Percentiles rank a stretch among this genome's conserved stretches.
phyloP scores from a whole-genome alignment of 2,797 vertebrate species.

The Salarias fasciatus region DNA sequence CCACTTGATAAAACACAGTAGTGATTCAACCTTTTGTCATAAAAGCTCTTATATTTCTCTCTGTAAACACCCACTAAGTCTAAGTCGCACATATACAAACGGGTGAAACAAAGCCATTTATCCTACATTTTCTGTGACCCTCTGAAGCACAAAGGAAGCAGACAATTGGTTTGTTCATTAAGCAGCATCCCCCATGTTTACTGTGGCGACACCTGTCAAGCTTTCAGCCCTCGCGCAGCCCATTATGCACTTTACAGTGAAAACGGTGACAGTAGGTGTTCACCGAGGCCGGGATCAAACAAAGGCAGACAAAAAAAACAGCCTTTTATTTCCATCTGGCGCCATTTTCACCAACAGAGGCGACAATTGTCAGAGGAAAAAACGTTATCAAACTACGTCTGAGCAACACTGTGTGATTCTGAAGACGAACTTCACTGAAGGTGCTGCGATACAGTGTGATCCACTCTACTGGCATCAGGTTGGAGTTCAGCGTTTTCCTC shows the following conservation, averaged over 20 bases:
- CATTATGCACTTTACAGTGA: background rate
- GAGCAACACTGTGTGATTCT: too few relatives aligned
- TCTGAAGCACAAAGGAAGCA: background rate
- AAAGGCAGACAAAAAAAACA: background rate
- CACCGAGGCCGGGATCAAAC: background rate
- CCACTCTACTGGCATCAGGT: too few relatives aligned
- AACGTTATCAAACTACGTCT: too few relatives aligned
- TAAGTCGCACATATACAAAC: background rate
- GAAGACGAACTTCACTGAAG: too few relatives aligned
- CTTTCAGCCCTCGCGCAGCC: conserved; percentile 5
- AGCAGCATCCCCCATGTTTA: background rate
- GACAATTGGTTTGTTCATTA: conserved; percentile 6
- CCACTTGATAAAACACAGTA: conserved; percentile 28
- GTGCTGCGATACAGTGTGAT: too few relatives aligned
- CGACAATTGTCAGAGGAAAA: too few relatives aligned
- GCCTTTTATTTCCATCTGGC: background rate
- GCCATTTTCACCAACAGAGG: too few relatives aligned
- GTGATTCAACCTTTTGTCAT: conserved; percentile 21
- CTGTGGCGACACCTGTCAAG: background rate
- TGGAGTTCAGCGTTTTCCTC: too few relatives aligned
- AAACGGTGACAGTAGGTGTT: background rate
- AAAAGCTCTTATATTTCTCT: conserved; percentile 16
- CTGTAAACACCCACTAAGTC: conserved; percentile 42
- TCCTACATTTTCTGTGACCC: background rate
- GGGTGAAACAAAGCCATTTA: background rate